Evolutionary conservation across 2,888 invertebrate genomes (phyloP).

Genomic region (Galerucella pusilla): DNA sequence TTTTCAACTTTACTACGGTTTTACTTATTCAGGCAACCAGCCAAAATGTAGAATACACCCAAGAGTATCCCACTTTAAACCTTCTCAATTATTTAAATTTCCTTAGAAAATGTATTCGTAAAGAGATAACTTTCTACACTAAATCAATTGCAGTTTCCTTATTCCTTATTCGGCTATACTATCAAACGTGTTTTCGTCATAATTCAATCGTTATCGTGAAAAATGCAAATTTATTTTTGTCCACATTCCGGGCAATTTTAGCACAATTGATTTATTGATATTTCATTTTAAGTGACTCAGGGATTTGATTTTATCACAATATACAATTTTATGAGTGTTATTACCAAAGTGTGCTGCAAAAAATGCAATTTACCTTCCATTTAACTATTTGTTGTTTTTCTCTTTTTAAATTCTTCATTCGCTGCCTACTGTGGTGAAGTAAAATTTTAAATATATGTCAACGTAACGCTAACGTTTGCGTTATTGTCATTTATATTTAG

Average conservation of each 20-base stretch:
- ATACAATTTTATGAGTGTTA: too few relatives aligned
- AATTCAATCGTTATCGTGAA: constrained; percentile 40
- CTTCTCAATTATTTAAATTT: constrained; percentile 35
- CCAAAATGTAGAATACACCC: constrained; percentile 30
- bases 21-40: constrained; percentile 25
- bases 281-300: not conserved
- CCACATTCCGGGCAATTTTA: constrained; percentile 22
- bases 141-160: constrained; percentile 38
- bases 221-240: constrained; percentile 34
- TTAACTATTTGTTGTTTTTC: too few relatives aligned
- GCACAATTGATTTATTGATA: constrained; percentile 20
- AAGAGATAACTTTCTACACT: constrained; percentile 35
- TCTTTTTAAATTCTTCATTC: too few relatives aligned
- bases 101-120: constrained; percentile 32
- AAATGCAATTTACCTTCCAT: too few relatives aligned
- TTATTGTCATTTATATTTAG: too few relatives aligned
- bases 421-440: too few relatives aligned
- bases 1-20: constrained; percentile 22
- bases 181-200: constrained; percentile 36
- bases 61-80: constrained; percentile 32
- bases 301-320: not conserved
- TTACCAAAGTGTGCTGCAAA: too few relatives aligned
- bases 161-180: constrained; percentile 28
- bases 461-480: too few relatives aligned
- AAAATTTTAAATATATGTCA: too few relatives aligned